Percentiles rank a stretch among this genome's conserved stretches.
These are phyloP conservation scores for Adineta ricciae DNA, from an alignment of 2,888 invertebrate species.

Conservation along the genomic window DNA sequence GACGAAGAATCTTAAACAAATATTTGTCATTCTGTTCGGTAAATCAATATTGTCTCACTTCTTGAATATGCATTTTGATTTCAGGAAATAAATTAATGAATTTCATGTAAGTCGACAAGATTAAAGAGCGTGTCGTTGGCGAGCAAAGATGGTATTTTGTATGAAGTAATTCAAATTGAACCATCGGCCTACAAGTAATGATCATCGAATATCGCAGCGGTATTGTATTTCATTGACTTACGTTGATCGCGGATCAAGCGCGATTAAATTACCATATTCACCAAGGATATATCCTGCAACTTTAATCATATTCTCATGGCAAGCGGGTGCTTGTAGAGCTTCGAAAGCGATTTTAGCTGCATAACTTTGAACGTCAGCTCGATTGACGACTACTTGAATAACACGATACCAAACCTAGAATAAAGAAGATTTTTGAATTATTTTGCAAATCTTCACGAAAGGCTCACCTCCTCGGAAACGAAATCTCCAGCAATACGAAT, in stretches of 20 bases:
- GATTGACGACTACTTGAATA: constrained; percentile 96
- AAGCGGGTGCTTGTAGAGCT: constrained; percentile 93
- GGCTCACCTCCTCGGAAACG: constrained; percentile 74
- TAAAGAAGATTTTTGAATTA: neutral
- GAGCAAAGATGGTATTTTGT: constrained; percentile 97
- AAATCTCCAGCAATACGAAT: constrained; percentile 99
- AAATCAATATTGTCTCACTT: constrained; percentile 56
- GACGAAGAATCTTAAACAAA: constrained; percentile 40
- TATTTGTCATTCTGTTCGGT: neutral
- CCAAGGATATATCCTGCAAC: constrained; percentile 98
- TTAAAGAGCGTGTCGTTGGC: constrained; percentile 83
- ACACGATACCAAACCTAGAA: constrained; percentile 77
- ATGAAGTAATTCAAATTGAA: constrained; percentile 93
- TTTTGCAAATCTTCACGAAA: neutral
- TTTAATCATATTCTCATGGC: constrained; percentile 99
- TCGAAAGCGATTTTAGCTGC: constrained; percentile 41
- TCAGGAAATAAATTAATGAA: constrained; percentile 98
- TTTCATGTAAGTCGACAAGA: constrained; percentile 95
- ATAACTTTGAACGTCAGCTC: constrained; percentile 74
- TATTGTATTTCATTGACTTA: neutral
- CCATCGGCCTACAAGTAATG: constrained; percentile 58
- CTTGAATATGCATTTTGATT: constrained; percentile 86
- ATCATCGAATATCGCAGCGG: too few species aligned
- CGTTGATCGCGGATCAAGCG: constrained; percentile 67
- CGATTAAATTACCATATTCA: constrained; percentile 97